Base-by-base conservation (phyloP, 1,140 invertebrate genomes). In the Drosophila takahashii region DNA sequence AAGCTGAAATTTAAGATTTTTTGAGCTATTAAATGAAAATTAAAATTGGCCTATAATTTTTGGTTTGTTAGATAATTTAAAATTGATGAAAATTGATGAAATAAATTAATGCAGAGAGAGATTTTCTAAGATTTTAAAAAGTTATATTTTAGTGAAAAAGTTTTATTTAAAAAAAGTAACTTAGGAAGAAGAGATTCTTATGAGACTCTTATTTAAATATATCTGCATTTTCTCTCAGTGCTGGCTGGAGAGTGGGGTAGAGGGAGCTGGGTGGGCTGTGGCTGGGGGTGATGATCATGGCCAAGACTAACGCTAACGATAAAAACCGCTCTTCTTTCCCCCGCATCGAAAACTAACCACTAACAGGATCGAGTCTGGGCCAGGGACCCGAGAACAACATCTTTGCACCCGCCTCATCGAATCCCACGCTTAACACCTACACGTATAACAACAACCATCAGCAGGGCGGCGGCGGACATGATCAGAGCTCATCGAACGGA, bases 301-400 rank as follows among this genome's bases (percentile, higher is more conserved):
- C 32, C 34, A 8, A 4, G 15, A 34, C 11, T 26, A 67, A 45
- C 54, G 27, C 36, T 65, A 50, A 65, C 44, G 26, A 59, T 7
- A 27, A 13, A 50, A 13, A 18, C 10, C 59, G 47, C 64, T 65
- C 36, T 51, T 29, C 51, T 27, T n/a, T 42, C 27, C 29, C 48
- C 29, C 13, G 32, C 22, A n/a, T 15, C 58, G 56, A 27, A 26
- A 5, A 74, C 44, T 50, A 73, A 62, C 41, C 37, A 74, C 50
- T 36, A 75, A 70, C 75, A 92, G 92, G 92, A 91, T 84, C 92
- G 8, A 92, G 90, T 69, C 59, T 91, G 44, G 92, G 92, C 57
- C 90, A 90, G 34, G 90, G 90, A 34, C 90, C 91, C 1, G 91
- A 92, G 62, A 91, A 91, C 73, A 92, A 87, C 29, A 89, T 92